Conservation (phyloP, 2,113 vertebrate species). For the Paedocypris sp. region DNA sequence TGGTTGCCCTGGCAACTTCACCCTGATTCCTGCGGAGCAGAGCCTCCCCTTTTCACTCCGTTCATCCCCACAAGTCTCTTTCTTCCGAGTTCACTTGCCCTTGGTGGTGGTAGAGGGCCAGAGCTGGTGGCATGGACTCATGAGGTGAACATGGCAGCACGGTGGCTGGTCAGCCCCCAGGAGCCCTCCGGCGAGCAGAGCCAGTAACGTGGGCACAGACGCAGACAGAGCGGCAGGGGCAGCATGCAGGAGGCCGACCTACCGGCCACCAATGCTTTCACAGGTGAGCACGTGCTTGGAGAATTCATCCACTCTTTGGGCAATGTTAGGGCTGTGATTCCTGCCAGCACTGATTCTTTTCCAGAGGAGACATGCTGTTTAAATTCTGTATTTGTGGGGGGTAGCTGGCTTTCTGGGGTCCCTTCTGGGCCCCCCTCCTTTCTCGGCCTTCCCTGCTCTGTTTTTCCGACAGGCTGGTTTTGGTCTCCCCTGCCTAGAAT, state of each 20-base stretch:
- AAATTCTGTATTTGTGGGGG: not conserved
- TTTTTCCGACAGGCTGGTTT: constrained; percentile 22
- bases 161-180: constrained; percentile 55
- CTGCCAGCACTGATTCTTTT: not conserved
- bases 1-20: constrained; percentile 12
- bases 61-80: constrained; percentile 30
- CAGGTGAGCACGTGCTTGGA: constrained; percentile 65
- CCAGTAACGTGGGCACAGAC: constrained; percentile 62
- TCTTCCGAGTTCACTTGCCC: constrained; percentile 43
- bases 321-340: not conserved
- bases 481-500: constrained; percentile 37
- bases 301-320: too few species aligned
- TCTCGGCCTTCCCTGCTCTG: constrained; percentile 17
- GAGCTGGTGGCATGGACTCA: constrained; percentile 56
- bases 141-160: constrained; percentile 69
- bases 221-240: constrained; percentile 62
- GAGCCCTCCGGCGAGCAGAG: constrained; percentile 57
- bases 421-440: not conserved
- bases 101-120: constrained; percentile 35
- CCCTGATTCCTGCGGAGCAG: constrained; percentile 6
- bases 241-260: constrained; percentile 97
- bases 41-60: constrained; percentile 4
- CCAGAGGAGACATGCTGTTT: not conserved
- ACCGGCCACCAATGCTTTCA: constrained; percentile 91
- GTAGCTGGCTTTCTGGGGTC: not conserved